Conservation (phyloP, 2,113 vertebrate genomes). For the Callorhinus ursinus region DNA sequence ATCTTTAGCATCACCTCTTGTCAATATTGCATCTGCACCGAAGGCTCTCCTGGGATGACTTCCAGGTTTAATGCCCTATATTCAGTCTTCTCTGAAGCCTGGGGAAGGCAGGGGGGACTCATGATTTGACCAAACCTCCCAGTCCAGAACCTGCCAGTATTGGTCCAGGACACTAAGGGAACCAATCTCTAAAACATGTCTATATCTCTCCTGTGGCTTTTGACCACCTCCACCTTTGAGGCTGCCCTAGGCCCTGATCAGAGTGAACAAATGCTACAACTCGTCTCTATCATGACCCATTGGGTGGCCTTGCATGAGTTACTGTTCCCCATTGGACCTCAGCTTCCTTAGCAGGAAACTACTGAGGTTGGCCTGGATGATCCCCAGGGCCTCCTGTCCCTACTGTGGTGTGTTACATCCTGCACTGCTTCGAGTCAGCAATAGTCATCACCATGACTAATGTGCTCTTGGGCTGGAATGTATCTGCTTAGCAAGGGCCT, state of each 20-base stretch:
- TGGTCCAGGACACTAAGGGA: neutral
- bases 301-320: neutral
- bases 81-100: neutral
- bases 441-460: constrained; percentile 61
- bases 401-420: neutral
- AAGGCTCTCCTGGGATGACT: neutral
- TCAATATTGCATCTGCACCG: neutral
- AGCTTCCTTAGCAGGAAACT: neutral
- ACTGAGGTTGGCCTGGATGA: neutral
- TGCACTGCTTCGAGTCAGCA: neutral
- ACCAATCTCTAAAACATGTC: neutral
- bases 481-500: neutral
- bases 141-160: neutral
- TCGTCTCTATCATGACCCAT: neutral
- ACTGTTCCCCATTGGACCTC: neutral
- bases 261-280: neutral
- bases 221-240: too few relatives aligned
- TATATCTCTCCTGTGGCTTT: neutral
- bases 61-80: neutral
- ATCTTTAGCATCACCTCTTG: neutral
- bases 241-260: too few relatives aligned
- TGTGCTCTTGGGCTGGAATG: constrained; percentile 24
- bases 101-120: neutral
- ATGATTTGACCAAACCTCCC: neutral
- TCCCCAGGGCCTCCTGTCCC: neutral